Evolutionary conservation across 30 jellyfish, hydroid and myxozoan species (phyloP).

Genomic region (Turritopsis rubra): DNA sequence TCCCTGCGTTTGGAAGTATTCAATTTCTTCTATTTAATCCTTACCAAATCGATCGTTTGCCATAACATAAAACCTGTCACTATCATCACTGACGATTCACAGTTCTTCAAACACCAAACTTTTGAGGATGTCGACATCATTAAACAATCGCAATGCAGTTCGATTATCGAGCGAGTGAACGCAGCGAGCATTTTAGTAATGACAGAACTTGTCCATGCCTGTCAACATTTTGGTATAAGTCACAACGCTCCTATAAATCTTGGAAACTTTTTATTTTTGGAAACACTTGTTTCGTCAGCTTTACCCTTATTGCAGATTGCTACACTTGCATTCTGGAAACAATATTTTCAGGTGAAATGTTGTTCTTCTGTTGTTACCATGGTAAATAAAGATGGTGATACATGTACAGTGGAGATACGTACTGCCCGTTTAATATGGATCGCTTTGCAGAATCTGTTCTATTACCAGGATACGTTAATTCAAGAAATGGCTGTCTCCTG

Average conservation of each 20-base stretch:
- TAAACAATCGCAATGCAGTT: background rate
- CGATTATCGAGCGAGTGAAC: background rate
- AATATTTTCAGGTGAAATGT: background rate
- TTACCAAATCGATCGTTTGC: slow-evolving; percentile 14
- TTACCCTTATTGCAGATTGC: slow-evolving; percentile 11
- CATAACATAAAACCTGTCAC: background rate
- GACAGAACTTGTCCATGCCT: slow-evolving; percentile 4
- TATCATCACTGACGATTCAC: background rate
- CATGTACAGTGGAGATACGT: background rate
- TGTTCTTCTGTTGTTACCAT: background rate
- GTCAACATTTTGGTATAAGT: background rate
- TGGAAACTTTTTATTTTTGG: background rate
- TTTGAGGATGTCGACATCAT: background rate
- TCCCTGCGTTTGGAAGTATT: slow-evolving; percentile 7
- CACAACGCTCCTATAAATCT: background rate
- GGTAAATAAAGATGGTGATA: background rate
- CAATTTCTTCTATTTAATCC: slow-evolving; percentile 2
- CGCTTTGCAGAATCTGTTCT: slow-evolving; percentile 13
- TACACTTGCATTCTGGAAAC: slow-evolving; percentile 5
- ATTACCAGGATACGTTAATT: slow-evolving; percentile 9
- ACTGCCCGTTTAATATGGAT: slow-evolving; percentile 8
- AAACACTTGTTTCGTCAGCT: background rate
- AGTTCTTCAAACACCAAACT: background rate
- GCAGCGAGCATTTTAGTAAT: slow-evolving; percentile 1
- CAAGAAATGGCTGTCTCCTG: slow-evolving; percentile 2